phyloP scores from a whole-genome alignment of 1,140 invertebrate genomes.

The Drosophila navojoa region DNA sequence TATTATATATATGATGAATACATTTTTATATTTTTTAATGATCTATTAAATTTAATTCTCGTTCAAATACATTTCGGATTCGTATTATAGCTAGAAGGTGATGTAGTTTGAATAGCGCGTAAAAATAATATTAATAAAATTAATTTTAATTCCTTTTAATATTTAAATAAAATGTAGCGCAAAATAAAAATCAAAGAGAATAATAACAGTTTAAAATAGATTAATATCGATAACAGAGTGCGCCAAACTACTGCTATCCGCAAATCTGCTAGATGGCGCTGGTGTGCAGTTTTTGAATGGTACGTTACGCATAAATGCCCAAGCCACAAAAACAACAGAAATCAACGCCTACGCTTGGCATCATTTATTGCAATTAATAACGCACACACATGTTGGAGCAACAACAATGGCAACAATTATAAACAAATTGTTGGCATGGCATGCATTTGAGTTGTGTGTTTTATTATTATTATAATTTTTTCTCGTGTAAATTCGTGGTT shows the following conservation, averaged over 20 bases:
- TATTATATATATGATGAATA: no score
- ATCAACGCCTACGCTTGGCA: conserved; percentile 43
- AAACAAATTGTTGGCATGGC: conserved; percentile 54
- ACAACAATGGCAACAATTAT: conserved; percentile 36
- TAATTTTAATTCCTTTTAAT: no score
- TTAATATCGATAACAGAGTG: not conserved
- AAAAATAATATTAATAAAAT: no score
- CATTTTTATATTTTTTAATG: no score
- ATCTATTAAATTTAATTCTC: not conserved
- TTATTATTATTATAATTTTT: no score
- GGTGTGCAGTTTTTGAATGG: conserved; percentile 13
- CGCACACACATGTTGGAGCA: conserved; percentile 21
- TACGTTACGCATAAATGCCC: conserved; percentile 7
- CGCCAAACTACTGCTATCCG: not conserved
- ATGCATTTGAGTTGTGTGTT: conserved; percentile 51
- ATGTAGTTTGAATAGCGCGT: no score
- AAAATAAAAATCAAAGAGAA: no score
- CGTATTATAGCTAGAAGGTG: no score
- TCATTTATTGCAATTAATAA: conserved; percentile 71
- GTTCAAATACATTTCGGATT: no score
- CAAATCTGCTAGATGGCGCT: conserved; percentile 10
- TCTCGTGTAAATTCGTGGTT: conserved; percentile 9
- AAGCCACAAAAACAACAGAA: not conserved
- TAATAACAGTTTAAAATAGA: no score
- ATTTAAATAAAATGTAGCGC: no score